Evolutionary conservation across 35 echinoderm and acorn worm genomes (phyloP).

Genomic region (Lytechinus variegatus): DNA sequence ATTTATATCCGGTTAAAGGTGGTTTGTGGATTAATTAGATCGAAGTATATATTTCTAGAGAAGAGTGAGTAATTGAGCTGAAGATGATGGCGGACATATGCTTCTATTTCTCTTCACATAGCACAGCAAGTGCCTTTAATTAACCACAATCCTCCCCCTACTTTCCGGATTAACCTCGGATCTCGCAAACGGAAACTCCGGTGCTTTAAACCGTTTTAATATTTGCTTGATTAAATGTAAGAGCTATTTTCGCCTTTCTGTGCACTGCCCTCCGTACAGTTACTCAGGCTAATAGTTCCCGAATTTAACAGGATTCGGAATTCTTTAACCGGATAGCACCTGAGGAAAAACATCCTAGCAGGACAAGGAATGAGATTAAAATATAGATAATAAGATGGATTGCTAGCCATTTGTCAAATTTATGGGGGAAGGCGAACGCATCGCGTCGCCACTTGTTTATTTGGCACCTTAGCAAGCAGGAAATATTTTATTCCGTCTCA

Average conservation of each 20-base stretch:
- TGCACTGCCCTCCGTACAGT: neutral
- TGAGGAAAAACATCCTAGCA: slow-evolving; percentile 25
- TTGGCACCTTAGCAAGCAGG: neutral
- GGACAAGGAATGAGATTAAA: slow-evolving; percentile 30
- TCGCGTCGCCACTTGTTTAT: slow-evolving; percentile 41
- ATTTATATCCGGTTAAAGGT: neutral
- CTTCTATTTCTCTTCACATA: neutral
- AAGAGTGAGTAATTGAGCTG: slow-evolving; percentile 4
- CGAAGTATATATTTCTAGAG: neutral
- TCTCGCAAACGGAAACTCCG: neutral
- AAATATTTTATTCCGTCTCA: neutral
- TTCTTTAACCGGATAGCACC: slow-evolving; percentile 22
- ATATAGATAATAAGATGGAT: slow-evolving; percentile 40
- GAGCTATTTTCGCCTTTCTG: slow-evolving; percentile 1
- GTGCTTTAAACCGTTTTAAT: slow-evolving; percentile 32
- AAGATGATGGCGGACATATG: neutral
- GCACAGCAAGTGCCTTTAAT: neutral
- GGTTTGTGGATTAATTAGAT: neutral
- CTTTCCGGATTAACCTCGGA: neutral
- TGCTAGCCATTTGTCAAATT: slow-evolving; percentile 40
- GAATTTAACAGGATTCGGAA: slow-evolving; percentile 18
- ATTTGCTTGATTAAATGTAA: slow-evolving; percentile 34
- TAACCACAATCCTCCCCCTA: neutral
- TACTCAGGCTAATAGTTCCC: slow-evolving; percentile 36
- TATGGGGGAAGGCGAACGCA: neutral